Conservation (phyloP, 2,888 invertebrate genomes). For the Pinctada fucata region DNA sequence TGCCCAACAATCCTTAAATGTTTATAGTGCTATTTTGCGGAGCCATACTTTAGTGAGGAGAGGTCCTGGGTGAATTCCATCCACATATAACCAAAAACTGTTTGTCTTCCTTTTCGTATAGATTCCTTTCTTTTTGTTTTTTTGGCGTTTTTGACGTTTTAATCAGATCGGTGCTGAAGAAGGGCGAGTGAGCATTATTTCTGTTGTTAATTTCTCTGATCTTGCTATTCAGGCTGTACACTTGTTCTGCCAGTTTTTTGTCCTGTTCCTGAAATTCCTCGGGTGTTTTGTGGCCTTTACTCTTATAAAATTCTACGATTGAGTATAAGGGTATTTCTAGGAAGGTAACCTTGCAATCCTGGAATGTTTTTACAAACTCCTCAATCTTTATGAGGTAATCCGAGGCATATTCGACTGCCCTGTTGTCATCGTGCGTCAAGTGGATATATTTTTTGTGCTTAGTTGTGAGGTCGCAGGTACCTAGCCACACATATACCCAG, state of each 20-base stretch:
- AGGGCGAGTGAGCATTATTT: background rate
- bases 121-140: background rate
- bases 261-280: background rate
- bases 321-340: slow-evolving; percentile 7
- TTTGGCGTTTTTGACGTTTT: background rate
- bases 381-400: too few relatives aligned
- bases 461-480: too few relatives aligned
- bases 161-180: background rate
- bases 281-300: slow-evolving; percentile 25
- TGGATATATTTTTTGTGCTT: too few relatives aligned
- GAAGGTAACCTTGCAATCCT: background rate
- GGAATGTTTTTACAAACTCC: background rate
- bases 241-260: background rate
- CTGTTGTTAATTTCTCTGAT: slow-evolving; percentile 18
- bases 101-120: background rate
- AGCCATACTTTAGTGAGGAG: background rate
- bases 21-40: background rate
- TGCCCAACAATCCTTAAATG: background rate
- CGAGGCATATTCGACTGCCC: too few relatives aligned
- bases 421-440: too few relatives aligned
- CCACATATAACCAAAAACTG: background rate
- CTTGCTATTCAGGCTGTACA: background rate
- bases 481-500: too few relatives aligned
- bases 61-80: background rate
- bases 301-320: slow-evolving; percentile 5